These are phyloP conservation scores for Rhyacophila brunnea DNA, from an alignment of 1,140 invertebrate genomes.

Conservation along the genomic window DNA sequence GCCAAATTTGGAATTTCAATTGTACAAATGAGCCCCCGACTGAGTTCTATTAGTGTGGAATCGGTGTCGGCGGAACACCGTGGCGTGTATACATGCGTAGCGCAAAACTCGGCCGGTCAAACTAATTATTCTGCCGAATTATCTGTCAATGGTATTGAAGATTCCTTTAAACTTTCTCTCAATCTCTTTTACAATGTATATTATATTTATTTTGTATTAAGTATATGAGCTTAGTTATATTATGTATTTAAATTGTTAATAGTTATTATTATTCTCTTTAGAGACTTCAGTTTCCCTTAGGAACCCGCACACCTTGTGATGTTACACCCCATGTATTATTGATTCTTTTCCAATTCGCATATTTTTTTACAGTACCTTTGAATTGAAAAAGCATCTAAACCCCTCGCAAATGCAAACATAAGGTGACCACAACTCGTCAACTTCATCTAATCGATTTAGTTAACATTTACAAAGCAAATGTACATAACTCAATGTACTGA, in stretches of 20 bases:
- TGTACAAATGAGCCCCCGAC: constrained; percentile 58
- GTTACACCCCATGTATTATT: constrained; percentile 8
- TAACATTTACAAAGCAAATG: too few species aligned
- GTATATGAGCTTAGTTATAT: too few species aligned
- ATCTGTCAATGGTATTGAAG: constrained; percentile 66
- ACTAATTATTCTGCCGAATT: constrained; percentile 62
- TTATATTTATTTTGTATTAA: too few species aligned
- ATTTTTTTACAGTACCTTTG: too few species aligned
- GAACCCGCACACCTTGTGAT: background rate
- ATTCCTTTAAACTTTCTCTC: constrained; percentile 64
- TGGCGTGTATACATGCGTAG: constrained; percentile 72
- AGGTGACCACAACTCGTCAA: too few species aligned
- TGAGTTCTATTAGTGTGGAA: constrained; percentile 71
- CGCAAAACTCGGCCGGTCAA: constrained; percentile 63
- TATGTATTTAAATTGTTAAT: constrained; percentile 1
- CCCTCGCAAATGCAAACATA: too few species aligned
- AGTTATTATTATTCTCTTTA: background rate
- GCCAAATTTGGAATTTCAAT: constrained; percentile 49
- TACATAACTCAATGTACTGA: too few species aligned
- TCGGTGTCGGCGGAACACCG: constrained; percentile 66
- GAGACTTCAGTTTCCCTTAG: background rate
- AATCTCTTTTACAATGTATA: constrained; percentile 59
- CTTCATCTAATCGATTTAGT: too few species aligned
- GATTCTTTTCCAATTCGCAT: too few species aligned
- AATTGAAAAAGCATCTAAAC: too few species aligned